Conservation (phyloP, 2,888 invertebrate genomes). For the Athalia rosae region DNA sequence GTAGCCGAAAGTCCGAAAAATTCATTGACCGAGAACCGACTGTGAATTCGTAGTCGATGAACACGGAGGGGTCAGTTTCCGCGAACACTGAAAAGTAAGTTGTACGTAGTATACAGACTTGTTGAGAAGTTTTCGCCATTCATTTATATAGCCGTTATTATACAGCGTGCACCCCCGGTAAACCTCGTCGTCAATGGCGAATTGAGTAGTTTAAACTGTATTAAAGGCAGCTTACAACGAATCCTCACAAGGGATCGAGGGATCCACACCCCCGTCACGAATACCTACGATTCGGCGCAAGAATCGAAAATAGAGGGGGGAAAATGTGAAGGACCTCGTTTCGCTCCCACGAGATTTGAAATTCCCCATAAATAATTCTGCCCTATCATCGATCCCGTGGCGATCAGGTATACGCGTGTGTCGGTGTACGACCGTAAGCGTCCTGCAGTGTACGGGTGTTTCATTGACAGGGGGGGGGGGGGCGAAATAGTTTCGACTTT, state of each 20-base stretch:
- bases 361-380: constrained; percentile 43
- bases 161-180: not conserved
- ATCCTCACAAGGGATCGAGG: constrained; percentile 12
- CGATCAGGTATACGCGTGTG: constrained; percentile 16
- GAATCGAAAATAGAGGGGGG: not conserved
- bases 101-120: not conserved
- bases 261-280: not conserved
- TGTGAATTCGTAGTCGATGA: no score
- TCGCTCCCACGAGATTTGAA: constrained; percentile 41
- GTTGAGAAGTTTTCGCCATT: constrained; percentile 33
- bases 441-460: no score
- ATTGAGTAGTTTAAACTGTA: constrained; percentile 43
- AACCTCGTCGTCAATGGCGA: constrained; percentile 23
- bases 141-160: not conserved
- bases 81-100: not conserved
- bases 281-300: not conserved
- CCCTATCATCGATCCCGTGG: constrained; percentile 41
- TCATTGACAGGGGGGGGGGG: no score
- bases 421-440: no score
- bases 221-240: constrained; percentile 40
- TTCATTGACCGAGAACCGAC: constrained; percentile 38
- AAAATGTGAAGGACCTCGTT: constrained; percentile 3
- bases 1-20: constrained; percentile 37
- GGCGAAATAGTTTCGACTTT: constrained; percentile 2
- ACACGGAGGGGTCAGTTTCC: constrained; percentile 14